phyloP scores from a whole-genome alignment of 2,888 invertebrate species.

The Scaptomyza caliginosa region DNA sequence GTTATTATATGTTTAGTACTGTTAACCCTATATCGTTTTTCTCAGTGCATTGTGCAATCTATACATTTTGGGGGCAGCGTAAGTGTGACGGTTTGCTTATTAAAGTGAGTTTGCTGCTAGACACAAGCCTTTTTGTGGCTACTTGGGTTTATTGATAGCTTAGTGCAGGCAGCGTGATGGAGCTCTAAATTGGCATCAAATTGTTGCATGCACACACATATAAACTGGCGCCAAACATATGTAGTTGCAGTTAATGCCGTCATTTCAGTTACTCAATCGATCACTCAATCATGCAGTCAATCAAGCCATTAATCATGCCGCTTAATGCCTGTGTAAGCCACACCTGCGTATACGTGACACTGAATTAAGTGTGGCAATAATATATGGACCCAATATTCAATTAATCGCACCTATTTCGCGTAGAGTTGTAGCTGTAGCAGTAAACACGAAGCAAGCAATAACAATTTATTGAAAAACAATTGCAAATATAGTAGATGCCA shows the following conservation, averaged over 20 bases:
- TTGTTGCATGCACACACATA: conserved; percentile 10
- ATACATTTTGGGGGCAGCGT: background rate
- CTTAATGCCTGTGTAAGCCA: conserved; percentile 22
- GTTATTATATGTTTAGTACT: background rate
- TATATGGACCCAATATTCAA: conserved; percentile 30
- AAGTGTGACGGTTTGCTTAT: conserved; percentile 5
- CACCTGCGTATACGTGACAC: conserved; percentile 11
- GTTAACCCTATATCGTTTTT: background rate
- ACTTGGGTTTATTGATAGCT: conserved; percentile 30
- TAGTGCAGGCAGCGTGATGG: conserved; percentile 32
- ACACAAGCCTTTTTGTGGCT: background rate
- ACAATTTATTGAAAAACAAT: background rate
- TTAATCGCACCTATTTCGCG: conserved; percentile 38
- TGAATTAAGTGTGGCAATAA: conserved; percentile 32
- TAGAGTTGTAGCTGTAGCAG: background rate
- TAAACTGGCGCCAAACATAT: background rate
- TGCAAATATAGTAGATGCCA: background rate
- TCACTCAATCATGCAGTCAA: conserved; percentile 31
- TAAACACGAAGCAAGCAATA: background rate
- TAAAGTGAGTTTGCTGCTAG: conserved; percentile 3
- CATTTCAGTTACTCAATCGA: conserved; percentile 26
- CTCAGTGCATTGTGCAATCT: background rate
- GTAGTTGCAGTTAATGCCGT: conserved; percentile 1
- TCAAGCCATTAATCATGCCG: conserved; percentile 49
- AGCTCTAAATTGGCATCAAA: conserved; percentile 46